Percentiles rank a stretch among this genome's conserved stretches.
Conservation (phyloP, 2,113 vertebrate species). For the Sitta europaea region DNA sequence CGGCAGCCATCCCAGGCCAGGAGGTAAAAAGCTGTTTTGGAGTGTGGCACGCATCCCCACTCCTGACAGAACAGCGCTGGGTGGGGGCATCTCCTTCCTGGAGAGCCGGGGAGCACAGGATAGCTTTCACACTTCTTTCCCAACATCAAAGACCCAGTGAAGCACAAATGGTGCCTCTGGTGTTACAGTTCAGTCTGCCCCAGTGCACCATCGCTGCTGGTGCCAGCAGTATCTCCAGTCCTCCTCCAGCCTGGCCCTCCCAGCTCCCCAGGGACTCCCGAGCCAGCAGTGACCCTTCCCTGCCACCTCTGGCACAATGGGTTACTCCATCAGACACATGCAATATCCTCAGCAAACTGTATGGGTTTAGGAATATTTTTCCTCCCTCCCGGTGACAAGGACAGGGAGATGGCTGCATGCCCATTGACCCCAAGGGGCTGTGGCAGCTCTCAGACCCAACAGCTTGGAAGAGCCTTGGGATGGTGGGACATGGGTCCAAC, state of each 20-base stretch:
- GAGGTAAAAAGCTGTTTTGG: background rate
- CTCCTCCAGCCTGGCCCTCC: background rate
- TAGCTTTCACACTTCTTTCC: background rate
- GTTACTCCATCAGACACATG: background rate
- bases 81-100: rapidly evolving
- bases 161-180: background rate
- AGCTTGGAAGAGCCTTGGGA: background rate
- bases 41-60: rapidly evolving
- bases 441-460: rapidly evolving
- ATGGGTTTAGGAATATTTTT: background rate
- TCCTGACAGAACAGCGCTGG: rapidly evolving
- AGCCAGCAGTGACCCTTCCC: background rate
- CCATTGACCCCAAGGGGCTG: background rate
- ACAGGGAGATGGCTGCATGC: background rate
- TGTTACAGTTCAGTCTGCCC: background rate
- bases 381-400: background rate
- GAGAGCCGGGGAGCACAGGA: background rate
- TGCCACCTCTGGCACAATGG: background rate
- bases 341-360: background rate
- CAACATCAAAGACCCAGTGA: background rate
- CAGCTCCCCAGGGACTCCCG: background rate
- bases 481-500: background rate
- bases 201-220: background rate
- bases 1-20: rapidly evolving
- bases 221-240: background rate